These are phyloP conservation scores for Ara ararauna DNA, from an alignment of 2,797 vertebrate genomes.

Conservation along the genomic window DNA sequence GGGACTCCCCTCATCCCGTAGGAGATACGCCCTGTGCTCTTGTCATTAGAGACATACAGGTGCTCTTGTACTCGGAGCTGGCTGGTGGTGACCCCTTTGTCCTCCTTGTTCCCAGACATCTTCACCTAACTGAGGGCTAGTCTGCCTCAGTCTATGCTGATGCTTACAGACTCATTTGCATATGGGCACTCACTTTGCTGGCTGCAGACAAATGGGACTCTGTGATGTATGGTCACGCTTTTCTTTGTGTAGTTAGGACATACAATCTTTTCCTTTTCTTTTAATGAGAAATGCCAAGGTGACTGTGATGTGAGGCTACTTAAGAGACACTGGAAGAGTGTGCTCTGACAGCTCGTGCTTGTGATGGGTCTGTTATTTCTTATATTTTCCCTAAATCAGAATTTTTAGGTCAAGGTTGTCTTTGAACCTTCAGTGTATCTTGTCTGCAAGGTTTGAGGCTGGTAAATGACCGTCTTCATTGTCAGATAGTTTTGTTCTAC, in stretches of 20 bases:
- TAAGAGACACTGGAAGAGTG: not conserved
- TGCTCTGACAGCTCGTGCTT: conserved; percentile 1
- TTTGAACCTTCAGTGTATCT: conserved; percentile 3
- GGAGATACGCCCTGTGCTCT: not conserved
- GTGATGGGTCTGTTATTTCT: not conserved
- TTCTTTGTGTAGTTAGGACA: not conserved
- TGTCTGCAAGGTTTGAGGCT: conserved; percentile 2
- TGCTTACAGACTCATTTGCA: not conserved
- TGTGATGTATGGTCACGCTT: not conserved
- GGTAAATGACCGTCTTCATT: not conserved
- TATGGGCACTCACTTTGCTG: not conserved
- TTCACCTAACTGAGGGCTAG: not conserved
- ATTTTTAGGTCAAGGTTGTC: conserved; percentile 34
- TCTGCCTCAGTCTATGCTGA: not conserved
- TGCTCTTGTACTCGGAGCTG: not conserved
- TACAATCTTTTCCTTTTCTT: not conserved
- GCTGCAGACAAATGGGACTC: not conserved
- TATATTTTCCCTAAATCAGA: not conserved
- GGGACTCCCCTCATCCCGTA: not conserved
- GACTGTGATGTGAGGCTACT: not conserved
- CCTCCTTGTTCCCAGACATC: not conserved
- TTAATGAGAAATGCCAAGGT: not conserved
- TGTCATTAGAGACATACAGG: not conserved
- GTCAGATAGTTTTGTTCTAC: not conserved
- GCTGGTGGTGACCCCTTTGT: not conserved